Evolutionary conservation across 2,113 vertebrate species (phyloP).

Genomic region (Himantopus leucocephalus): DNA sequence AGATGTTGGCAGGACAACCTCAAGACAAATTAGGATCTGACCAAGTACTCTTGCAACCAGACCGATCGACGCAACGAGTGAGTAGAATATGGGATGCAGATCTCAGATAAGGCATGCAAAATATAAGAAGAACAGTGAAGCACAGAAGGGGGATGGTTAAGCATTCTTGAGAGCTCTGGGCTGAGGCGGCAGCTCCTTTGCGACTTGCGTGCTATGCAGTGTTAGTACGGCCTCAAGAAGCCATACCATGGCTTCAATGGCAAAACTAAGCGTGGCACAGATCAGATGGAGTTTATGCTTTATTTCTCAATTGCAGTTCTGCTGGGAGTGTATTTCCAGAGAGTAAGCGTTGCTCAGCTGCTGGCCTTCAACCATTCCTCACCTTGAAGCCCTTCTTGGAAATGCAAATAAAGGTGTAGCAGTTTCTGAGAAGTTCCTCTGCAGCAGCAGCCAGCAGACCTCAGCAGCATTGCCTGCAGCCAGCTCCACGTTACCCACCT

Average conservation of each 20-base stretch:
- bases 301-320: not conserved
- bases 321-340: not conserved
- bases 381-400: not conserved
- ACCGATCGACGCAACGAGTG: fast-evolving
- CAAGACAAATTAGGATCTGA: not conserved
- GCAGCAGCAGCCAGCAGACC: not conserved
- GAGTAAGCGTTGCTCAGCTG: not conserved
- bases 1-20: not conserved
- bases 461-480: not conserved
- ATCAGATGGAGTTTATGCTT: not conserved
- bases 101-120: not conserved
- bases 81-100: not conserved
- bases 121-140: not conserved
- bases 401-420: not conserved
- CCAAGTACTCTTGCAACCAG: not conserved
- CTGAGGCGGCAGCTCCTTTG: not conserved
- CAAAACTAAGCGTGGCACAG: not conserved
- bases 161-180: not conserved
- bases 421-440: not conserved
- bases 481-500: not conserved
- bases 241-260: not conserved
- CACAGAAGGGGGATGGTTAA: not conserved
- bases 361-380: not conserved
- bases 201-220: not conserved
- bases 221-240: not conserved